Evolutionary conservation across 2,888 invertebrate species (phyloP).

Genomic region (Sphaerophoria rueppellii): DNA sequence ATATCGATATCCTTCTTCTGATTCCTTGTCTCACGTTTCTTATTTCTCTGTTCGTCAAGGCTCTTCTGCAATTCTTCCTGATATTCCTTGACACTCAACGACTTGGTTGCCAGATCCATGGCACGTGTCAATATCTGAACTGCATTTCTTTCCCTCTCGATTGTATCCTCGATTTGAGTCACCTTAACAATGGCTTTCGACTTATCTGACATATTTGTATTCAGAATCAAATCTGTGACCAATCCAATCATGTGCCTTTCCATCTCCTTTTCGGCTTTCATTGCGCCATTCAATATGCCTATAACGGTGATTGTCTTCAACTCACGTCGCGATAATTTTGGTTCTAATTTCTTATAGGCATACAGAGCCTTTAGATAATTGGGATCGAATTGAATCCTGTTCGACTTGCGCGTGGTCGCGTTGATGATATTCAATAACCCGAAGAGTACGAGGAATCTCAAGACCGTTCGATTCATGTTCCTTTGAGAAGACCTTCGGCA

Average conservation of each 20-base stretch:
- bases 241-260: conserved; percentile 77
- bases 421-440: conserved; percentile 29
- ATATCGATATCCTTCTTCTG: conserved; percentile 72
- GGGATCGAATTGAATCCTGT: conserved; percentile 76
- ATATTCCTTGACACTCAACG: conserved; percentile 76
- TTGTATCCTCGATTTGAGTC: conserved; percentile 78
- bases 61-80: conserved; percentile 74
- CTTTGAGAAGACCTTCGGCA: conserved; percentile 38
- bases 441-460: conserved; percentile 45
- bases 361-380: conserved; percentile 78
- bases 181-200: conserved; percentile 76
- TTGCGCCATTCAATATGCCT: conserved; percentile 80
- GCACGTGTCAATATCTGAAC: conserved; percentile 78
- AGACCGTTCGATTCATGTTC: conserved; percentile 47
- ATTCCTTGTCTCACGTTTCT: conserved; percentile 37
- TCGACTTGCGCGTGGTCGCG: conserved; percentile 47
- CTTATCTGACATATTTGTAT: conserved; percentile 75
- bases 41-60: conserved; percentile 53
- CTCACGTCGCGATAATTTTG: conserved; percentile 77
- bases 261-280: conserved; percentile 79
- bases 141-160: conserved; percentile 78
- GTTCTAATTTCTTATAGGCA: conserved; percentile 78
- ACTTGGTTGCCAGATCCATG: conserved; percentile 78
- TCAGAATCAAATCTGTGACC: conserved; percentile 77
- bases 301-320: conserved; percentile 78